Evolutionary conservation across 2,797 vertebrate genomes (phyloP).

Genomic region (Helicolenus hilgendorfi): DNA sequence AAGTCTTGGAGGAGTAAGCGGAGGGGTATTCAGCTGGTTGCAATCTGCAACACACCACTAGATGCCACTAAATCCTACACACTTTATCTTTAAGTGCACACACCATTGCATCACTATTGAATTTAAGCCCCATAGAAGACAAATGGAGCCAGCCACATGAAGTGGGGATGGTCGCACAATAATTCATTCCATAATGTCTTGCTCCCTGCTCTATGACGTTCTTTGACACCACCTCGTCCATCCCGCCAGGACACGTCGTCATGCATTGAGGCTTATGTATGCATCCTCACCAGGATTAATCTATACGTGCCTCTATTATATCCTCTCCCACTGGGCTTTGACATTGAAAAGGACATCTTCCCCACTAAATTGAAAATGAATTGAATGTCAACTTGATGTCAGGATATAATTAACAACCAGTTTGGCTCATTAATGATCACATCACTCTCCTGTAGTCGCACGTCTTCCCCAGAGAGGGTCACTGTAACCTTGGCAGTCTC

Average conservation of each 20-base stretch:
- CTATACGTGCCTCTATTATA: background rate
- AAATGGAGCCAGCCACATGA: background rate
- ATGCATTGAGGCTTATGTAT: background rate
- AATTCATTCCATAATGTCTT: background rate
- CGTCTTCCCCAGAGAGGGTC: slow-evolving; percentile 6
- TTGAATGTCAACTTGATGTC: slow-evolving; percentile 20
- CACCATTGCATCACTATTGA: background rate
- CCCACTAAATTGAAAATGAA: slow-evolving; percentile 37
- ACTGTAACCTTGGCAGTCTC: slow-evolving; percentile 34
- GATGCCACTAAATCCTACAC: background rate
- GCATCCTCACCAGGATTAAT: background rate
- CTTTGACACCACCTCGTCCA: background rate
- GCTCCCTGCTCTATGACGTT: background rate
- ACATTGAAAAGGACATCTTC: slow-evolving; percentile 24
- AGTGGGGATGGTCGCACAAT: background rate
- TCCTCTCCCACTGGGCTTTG: background rate
- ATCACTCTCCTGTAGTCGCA: background rate
- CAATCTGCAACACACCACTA: too few relatives aligned
- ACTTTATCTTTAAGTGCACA: background rate
- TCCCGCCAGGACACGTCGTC: background rate
- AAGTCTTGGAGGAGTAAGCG: too few relatives aligned
- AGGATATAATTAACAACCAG: slow-evolving; percentile 38
- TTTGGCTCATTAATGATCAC: slow-evolving; percentile 30
- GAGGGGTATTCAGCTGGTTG: too few relatives aligned
- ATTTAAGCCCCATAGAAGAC: background rate